These are phyloP conservation scores for Melozone crissalis DNA, from an alignment of 2,113 vertebrate genomes.

Conservation along the genomic window DNA sequence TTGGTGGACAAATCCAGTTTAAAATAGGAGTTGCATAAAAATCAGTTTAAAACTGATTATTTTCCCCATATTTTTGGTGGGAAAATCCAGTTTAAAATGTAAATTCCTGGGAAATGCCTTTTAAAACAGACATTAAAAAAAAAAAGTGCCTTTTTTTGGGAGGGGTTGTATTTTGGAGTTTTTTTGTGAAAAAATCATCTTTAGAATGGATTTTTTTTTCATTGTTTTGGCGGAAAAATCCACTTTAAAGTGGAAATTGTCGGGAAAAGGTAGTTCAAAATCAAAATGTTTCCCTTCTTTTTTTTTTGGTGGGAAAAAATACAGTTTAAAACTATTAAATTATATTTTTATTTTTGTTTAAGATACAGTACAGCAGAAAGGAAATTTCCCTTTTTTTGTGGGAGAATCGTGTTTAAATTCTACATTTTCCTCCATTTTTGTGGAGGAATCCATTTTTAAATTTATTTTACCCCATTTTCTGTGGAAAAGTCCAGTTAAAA, in stretches of 20 bases:
- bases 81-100: neutral
- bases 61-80: neutral
- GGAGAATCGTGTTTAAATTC: neutral
- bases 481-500: neutral
- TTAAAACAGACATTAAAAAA: neutral
- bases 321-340: neutral
- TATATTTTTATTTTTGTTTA: neutral
- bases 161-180: neutral
- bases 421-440: neutral
- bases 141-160: neutral
- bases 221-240: neutral
- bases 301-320: neutral
- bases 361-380: too few relatives aligned
- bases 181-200: neutral
- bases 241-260: neutral
- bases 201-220: neutral
- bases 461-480: neutral
- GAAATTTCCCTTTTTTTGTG: fast-evolving
- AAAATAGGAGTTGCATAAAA: too few relatives aligned
- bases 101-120: neutral
- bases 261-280: neutral
- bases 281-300: neutral
- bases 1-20: too few relatives aligned
- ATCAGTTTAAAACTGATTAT: neutral
- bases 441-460: neutral